Percentiles rank a stretch among this genome's conserved stretches.
phyloP scores from a whole-genome alignment of 2,797 vertebrate genomes.

The Mormyrus hasselquistii region DNA sequence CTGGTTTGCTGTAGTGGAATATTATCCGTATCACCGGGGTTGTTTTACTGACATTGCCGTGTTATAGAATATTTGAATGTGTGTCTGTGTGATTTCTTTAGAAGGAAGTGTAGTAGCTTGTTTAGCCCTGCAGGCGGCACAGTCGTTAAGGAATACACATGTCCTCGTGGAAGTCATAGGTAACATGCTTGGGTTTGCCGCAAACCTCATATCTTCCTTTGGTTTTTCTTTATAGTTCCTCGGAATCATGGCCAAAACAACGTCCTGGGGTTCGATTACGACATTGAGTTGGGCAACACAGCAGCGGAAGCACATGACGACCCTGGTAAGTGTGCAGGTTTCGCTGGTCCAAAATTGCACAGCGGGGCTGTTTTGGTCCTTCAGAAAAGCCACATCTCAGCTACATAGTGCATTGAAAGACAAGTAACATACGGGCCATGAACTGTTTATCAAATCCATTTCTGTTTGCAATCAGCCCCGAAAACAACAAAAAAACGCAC shows the following conservation, averaged over 20 bases:
- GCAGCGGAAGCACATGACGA: conserved; percentile 84
- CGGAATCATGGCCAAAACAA: conserved; percentile 77
- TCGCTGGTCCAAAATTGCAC: background rate
- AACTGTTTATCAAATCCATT: background rate
- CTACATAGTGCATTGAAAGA: background rate
- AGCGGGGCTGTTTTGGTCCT: background rate
- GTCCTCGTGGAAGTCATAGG: background rate
- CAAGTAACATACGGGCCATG: background rate
- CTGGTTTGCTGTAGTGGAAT: background rate
- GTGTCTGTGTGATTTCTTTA: background rate
- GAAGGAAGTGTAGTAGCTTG: background rate
- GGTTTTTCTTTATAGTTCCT: conserved; percentile 67
- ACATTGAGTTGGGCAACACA: conserved; percentile 88
- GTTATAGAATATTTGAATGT: background rate
- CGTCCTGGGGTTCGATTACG: conserved; percentile 71
- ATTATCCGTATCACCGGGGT: background rate
- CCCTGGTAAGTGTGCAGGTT: conserved; percentile 65
- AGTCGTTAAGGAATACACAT: background rate
- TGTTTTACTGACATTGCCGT: background rate
- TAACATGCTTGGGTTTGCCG: background rate
- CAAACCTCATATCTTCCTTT: background rate
- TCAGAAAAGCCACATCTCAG: background rate
- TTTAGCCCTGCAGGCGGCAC: background rate
- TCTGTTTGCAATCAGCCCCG: background rate
- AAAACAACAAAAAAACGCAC: background rate